These are phyloP conservation scores for Mastomys coucha DNA, from an alignment of 2,113 vertebrate genomes.

Conservation along the genomic window DNA sequence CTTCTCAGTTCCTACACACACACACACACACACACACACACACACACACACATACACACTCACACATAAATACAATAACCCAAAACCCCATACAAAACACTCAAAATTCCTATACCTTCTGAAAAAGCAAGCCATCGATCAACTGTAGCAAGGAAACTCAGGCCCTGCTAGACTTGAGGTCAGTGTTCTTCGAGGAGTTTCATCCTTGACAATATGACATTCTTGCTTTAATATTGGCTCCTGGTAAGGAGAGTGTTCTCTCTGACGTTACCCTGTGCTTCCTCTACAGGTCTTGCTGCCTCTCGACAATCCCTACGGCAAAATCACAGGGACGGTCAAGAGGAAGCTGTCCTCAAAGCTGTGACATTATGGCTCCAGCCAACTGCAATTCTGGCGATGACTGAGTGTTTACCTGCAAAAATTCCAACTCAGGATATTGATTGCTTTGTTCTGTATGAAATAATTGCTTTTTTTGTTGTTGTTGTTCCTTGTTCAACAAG, in stretches of 20 bases:
- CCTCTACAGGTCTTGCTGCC: slow-evolving; percentile 92
- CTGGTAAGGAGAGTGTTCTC: background rate
- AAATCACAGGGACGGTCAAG: slow-evolving; percentile 93
- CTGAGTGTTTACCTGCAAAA: slow-evolving; percentile 40
- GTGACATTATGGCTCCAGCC: slow-evolving; percentile 75
- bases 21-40: background rate
- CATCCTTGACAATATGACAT: background rate
- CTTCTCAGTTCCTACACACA: background rate
- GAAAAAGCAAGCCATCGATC: background rate
- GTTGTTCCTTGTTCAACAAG: background rate
- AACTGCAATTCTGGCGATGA: background rate
- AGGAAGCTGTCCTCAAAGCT: slow-evolving; percentile 90
- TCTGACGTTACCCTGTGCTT: slow-evolving; percentile 11
- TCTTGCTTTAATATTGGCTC: background rate
- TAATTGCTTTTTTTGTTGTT: slow-evolving; percentile 41
- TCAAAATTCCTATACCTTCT: slow-evolving; percentile 20
- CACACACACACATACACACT: background rate
- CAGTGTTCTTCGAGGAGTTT: background rate
- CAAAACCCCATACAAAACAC: background rate
- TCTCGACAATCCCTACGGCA: slow-evolving; percentile 94
- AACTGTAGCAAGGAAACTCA: slow-evolving; percentile 4
- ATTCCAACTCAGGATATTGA: slow-evolving; percentile 47
- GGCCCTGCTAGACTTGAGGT: background rate
- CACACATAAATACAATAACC: background rate
- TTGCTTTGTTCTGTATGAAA: slow-evolving; percentile 55